These are phyloP conservation scores for Stenodera caucasica DNA, from an alignment of 2,888 invertebrate species.

Conservation along the genomic window DNA sequence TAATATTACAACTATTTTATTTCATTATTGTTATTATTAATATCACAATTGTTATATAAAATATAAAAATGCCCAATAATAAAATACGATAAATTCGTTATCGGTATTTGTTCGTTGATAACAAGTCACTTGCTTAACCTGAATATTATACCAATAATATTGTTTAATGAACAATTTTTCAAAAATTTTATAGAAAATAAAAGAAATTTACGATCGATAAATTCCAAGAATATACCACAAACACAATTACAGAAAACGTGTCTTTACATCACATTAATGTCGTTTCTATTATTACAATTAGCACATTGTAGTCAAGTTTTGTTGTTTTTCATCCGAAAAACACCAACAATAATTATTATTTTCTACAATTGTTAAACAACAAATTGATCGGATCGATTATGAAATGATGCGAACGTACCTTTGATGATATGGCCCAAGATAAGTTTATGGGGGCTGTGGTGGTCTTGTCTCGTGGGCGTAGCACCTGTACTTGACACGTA, in stretches of 20 bases:
- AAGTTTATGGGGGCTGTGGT: slow-evolving; percentile 16
- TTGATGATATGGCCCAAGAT: not conserved
- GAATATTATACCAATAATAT: not conserved
- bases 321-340: too few species aligned
- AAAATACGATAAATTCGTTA: slow-evolving; percentile 3
- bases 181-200: not conserved
- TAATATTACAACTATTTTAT: too few species aligned
- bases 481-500: slow-evolving; percentile 49
- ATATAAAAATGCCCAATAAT: not conserved
- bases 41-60: not conserved
- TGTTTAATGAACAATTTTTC: not conserved
- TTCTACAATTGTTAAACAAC: too few species aligned
- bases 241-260: not conserved
- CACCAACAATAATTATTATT: too few species aligned
- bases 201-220: not conserved
- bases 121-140: slow-evolving; percentile 1
- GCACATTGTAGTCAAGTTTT: not conserved
- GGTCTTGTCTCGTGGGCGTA: slow-evolving; percentile 37
- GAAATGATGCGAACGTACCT: not conserved
- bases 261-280: not conserved
- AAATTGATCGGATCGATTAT: too few species aligned
- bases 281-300: slow-evolving; percentile 3
- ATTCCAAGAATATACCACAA: not conserved
- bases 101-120: slow-evolving; percentile 2
- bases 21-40: not conserved